Evolutionary conservation across 2,797 vertebrate genomes (phyloP).

Genomic region (Artibeus jamaicensis): DNA sequence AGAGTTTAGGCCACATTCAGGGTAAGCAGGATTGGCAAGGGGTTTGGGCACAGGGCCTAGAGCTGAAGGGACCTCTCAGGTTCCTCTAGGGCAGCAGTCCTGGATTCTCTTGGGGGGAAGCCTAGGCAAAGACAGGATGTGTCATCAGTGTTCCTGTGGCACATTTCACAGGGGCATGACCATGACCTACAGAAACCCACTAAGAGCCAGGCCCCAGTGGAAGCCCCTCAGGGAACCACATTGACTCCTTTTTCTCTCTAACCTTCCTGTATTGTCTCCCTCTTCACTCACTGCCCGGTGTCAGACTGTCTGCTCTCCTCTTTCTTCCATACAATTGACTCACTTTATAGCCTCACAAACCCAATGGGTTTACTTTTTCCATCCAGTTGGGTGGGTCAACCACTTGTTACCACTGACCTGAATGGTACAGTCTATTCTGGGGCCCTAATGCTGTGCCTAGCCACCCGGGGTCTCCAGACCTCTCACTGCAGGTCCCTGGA

Average conservation of each 20-base stretch:
- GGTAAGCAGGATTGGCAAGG: neutral
- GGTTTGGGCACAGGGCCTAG: neutral
- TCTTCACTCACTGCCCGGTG: neutral
- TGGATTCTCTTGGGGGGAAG: neutral
- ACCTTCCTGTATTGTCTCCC: neutral
- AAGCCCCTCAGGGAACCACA: neutral
- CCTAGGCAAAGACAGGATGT: neutral
- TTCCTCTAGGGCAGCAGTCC: neutral
- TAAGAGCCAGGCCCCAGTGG: neutral
- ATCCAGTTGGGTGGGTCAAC: neutral
- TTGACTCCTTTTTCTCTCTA: neutral
- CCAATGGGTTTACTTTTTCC: neutral
- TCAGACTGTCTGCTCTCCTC: neutral
- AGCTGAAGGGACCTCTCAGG: neutral
- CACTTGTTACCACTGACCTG: neutral
- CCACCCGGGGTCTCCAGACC: neutral
- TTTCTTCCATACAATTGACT: neutral
- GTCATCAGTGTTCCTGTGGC: too few species aligned
- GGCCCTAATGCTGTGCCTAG: neutral
- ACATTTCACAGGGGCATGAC: neutral
- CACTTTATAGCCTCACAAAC: neutral
- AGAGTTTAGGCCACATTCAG: neutral
- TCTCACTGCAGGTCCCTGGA: neutral
- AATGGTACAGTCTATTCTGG: neutral
- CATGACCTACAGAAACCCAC: neutral